Conservation (phyloP, 2,797 vertebrate genomes). For the Ctenosaura bakeri region DNA sequence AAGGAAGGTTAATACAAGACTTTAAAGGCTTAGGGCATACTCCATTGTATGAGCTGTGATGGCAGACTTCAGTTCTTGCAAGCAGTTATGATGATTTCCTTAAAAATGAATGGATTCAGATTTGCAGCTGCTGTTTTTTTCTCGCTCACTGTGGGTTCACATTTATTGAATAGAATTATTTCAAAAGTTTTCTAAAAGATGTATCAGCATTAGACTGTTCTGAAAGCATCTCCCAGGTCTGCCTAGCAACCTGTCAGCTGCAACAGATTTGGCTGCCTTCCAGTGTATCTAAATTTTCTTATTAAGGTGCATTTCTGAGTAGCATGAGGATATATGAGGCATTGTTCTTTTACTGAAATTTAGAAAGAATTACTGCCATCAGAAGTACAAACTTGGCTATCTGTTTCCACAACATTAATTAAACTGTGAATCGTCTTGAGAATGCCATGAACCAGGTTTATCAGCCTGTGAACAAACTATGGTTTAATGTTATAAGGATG, state of each 20-base stretch:
- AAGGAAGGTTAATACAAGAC: not conserved
- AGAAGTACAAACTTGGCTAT: conserved; percentile 12
- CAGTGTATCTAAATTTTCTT: not conserved
- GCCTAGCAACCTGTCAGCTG: not conserved
- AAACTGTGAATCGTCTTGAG: not conserved
- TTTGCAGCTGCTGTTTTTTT: conserved; percentile 15
- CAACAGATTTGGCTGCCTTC: conserved; percentile 9
- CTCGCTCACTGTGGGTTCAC: not conserved
- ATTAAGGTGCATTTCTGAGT: not conserved
- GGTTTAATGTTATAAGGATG: not conserved
- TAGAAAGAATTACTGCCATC: not conserved
- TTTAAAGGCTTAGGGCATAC: not conserved
- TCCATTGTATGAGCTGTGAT: not conserved
- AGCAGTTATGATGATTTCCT: not conserved
- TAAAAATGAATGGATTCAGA: conserved; percentile 1
- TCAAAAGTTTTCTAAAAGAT: not conserved
- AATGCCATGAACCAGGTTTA: not conserved
- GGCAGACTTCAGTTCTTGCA: not conserved
- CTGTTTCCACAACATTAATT: not conserved
- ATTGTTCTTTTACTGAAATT: conserved; percentile 17
- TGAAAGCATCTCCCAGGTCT: conserved; percentile 21
- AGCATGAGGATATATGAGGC: not conserved
- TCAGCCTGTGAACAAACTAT: not conserved
- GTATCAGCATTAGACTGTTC: not conserved
- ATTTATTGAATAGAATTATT: conserved; percentile 5